Base-by-base conservation (phyloP, 2,113 vertebrate genomes). In the Mirounga angustirostris region DNA sequence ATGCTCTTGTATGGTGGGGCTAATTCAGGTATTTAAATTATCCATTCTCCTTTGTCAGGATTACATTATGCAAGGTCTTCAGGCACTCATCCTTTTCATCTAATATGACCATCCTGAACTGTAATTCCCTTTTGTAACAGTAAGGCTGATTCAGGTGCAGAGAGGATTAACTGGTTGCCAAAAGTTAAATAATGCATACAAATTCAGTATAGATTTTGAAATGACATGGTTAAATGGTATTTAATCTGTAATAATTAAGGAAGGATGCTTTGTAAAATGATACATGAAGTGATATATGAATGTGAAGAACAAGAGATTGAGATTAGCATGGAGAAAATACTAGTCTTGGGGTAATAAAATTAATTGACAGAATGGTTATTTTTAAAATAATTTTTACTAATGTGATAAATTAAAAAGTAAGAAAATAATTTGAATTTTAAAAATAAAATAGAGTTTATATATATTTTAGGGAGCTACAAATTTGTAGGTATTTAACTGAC, bases 21-120 rank as follows among this genome's bases (percentile, higher is more conserved):
- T 91, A 52, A 74, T 52, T 95, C 11, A 84, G 13, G 58, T 84
- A 3, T 13, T 40, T 95, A 81, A 88, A 79, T 56, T 95, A 19
- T 1, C 63, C 19, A 14, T 85, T 93, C 46, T 63, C 33, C 26
- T 56, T 90, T 78, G 18, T 93, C 58, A 85, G 58, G 50, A 83
- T 95, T 95, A 94, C 95, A 94, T 95, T 94, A 78, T 61, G 33
- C 58, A 91, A n/a, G 16, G 59, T 84, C 50, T 84, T 82, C 30
- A 84, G 71, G 22, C n/a, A 74, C 33, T 90, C 14, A 13, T 92
- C 36, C 36, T 65, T 15, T 93, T 78, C n/a, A 43, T 91, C 18
- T 91, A 56, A 76, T 71, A 43, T 59, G 59, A 73, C 21, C 13
- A 71, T 21, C 0, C 8, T 78, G 16, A 83, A n/a, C 40, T 88